These are phyloP conservation scores for Centropus unirufus DNA, from an alignment of 2,113 vertebrate species.

Conservation along the genomic window DNA sequence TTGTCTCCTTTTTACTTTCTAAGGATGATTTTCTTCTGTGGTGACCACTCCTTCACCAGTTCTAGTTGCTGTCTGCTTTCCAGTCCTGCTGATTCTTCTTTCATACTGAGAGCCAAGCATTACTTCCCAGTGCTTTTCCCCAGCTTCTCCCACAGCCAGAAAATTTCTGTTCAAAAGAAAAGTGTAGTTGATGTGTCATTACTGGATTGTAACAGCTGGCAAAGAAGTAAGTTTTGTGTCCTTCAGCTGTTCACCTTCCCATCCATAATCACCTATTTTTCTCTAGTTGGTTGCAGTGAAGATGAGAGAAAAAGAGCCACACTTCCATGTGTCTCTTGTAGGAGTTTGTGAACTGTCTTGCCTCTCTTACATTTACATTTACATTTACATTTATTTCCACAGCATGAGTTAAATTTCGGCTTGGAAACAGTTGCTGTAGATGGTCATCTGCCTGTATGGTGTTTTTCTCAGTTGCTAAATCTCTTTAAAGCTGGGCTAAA, in stretches of 20 bases:
- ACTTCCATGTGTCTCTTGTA: background rate
- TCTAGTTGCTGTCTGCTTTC: background rate
- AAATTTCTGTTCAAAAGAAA: background rate
- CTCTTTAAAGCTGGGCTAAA: background rate
- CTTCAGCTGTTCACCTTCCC: background rate
- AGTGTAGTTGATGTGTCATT: background rate
- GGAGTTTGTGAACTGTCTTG: background rate
- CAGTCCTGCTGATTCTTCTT: background rate
- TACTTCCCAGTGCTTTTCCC: background rate
- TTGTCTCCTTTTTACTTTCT: background rate
- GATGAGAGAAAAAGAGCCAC: background rate
- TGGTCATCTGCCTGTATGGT: background rate
- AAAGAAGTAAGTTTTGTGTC: background rate
- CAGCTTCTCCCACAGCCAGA: background rate
- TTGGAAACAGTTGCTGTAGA: background rate
- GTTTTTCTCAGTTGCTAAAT: background rate
- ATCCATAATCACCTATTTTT: background rate
- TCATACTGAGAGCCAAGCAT: accelerated
- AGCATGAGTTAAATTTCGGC: background rate
- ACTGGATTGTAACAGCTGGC: background rate
- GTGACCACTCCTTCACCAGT: background rate
- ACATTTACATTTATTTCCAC: background rate
- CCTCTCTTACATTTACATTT: background rate
- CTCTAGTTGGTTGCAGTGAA: background rate
- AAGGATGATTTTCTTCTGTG: background rate